Base-by-base conservation (phyloP, 2,113 vertebrate genomes). In the Trogon melanurus region DNA sequence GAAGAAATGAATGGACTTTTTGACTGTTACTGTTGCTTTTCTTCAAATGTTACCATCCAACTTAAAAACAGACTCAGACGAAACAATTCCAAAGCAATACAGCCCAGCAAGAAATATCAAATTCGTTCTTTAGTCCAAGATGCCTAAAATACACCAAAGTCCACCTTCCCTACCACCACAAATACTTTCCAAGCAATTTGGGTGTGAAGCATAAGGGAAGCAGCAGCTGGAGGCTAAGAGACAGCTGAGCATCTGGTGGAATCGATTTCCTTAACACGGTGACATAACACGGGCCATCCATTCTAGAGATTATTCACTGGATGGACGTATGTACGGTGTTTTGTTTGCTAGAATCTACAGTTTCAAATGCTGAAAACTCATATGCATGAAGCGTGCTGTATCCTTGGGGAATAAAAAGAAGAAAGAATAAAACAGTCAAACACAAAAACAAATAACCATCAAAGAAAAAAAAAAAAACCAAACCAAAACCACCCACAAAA, bases 131-230 rank as follows among this genome's bases (percentile, higher is more conserved):
- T 23, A 84, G 72, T 65, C 48, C 45, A 93, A 92, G 74, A 87
- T 90, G 83, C 61, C 72, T 89, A 56, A 93, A 94, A 82, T 72
- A 96, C 60, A 81, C 29, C 30, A 17, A 96, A 97, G 93, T 74
- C 73, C 83, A 96, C 86, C 91, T 97, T 79, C 66, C 75, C 50
- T 5, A 8, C 60, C 65, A 65, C 38, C 67, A 96, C 76, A 98
- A 97, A 97, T 94, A 86, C 53, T 74, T 96, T 87, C 93, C 95
- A 89, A 95, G 91, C 83, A 95, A 89, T 79, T 30, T 89, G 92
- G 16, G 25, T 70, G 54, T 79, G 88, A 90, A 81, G 62, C 29
- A 26, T 23, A 87, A 65, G 44, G 26, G 26, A 85, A 66, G 62
- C 65, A 69, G 95, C 96, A 98, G 96, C 96, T 96, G 96, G 73